Conservation (phyloP, 1,140 invertebrate genomes). For the Tetragonula clypearis region DNA sequence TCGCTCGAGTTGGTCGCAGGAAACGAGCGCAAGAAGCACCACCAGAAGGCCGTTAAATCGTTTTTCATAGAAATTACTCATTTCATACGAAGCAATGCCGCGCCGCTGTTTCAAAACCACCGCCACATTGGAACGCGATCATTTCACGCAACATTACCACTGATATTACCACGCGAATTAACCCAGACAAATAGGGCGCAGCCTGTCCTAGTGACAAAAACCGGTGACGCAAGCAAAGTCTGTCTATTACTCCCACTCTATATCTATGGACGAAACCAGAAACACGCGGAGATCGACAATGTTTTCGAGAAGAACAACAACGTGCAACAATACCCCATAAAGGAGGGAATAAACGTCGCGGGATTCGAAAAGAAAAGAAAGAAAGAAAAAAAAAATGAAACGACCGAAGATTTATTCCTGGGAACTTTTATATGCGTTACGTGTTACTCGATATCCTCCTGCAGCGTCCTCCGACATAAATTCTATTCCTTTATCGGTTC, state of each 20-base stretch:
- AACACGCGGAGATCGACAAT: neutral
- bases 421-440: neutral
- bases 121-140: no score
- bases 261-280: neutral
- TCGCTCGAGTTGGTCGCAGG: neutral
- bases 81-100: neutral
- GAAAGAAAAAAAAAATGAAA: no score
- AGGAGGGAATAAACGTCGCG: neutral
- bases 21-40: neutral
- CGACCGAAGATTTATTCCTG: neutral
- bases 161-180: neutral
- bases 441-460: slow-evolving; percentile 9
- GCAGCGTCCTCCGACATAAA: neutral
- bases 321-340: neutral
- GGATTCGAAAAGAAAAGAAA: neutral
- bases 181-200: no score
- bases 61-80: slow-evolving; percentile 11
- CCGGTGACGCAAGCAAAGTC: no score
- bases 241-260: no score
- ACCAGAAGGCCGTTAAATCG: neutral
- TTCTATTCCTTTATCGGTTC: neutral
- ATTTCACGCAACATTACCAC: neutral
- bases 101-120: neutral
- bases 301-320: neutral
- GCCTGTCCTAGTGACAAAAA: no score